These are phyloP conservation scores for Cydia strobilella DNA, from an alignment of 1,140 invertebrate species.

Conservation along the genomic window DNA sequence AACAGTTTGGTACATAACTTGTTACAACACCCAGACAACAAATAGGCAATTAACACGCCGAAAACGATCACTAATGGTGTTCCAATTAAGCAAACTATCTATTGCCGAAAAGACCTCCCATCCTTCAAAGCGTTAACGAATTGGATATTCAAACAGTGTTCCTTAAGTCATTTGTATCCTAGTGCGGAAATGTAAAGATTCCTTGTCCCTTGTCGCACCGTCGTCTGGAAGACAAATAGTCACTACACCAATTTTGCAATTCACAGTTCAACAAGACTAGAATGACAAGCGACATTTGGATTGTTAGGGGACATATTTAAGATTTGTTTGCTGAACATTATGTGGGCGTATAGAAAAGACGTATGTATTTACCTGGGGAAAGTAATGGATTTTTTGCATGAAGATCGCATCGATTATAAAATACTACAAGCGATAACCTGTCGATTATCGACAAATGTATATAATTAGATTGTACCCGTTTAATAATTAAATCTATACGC, in stretches of 20 bases:
- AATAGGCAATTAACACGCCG: constrained; percentile 4
- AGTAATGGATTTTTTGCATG: too few species aligned
- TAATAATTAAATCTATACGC: too few species aligned
- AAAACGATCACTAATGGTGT: neutral
- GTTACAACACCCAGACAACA: too few species aligned
- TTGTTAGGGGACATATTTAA: neutral
- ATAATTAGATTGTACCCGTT: too few species aligned
- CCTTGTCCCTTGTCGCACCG: constrained; percentile 17
- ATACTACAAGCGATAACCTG: too few species aligned
- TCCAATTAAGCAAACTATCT: neutral
- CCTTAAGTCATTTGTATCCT: constrained; percentile 12
- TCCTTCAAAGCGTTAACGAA: neutral
- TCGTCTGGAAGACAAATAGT: constrained; percentile 21
- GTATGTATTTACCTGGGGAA: too few species aligned
- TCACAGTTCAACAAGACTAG: neutral
- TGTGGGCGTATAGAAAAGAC: neutral
- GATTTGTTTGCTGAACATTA: neutral
- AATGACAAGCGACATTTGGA: neutral
- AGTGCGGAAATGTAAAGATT: neutral
- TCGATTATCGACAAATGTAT: too few species aligned
- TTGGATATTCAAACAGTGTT: constrained; percentile 8
- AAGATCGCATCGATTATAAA: too few species aligned
- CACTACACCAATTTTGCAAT: neutral
- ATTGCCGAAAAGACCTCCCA: neutral
- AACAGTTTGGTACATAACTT: neutral